Evolutionary conservation across 2,888 invertebrate species (phyloP), one percentile per base, ranked within the genome.

Genomic region (Gymnocheta viridis): DNA sequence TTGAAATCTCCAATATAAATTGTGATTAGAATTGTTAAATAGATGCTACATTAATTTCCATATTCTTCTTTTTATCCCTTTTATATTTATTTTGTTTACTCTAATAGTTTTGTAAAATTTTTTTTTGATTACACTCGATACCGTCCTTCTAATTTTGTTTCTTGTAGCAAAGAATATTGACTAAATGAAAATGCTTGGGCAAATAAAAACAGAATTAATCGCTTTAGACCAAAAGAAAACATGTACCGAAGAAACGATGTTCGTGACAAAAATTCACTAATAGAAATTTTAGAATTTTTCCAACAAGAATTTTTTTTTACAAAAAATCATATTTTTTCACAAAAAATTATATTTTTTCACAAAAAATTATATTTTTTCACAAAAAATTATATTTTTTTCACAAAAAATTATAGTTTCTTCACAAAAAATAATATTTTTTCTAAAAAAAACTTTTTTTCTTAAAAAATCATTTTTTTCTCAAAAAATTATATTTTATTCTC

Each of bases 21-120:
- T 89, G 89, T 87, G 89, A 89, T 89, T 89, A 89, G 89, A 89
- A 89, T 89, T 89, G 89, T 89, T 89, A 89, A 89, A 89, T 88
- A 80, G 79, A 49, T 73, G 24, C 12, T 12, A 44, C 51, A 44
- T 62, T 51, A 17, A 47, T 62, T 47, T 35, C 22, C 38, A 29
- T 22, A 74, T 60, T 27, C 4, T 67, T 80, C 10, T 12, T 44
- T 27, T 32, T 7, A 19, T 19, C 22, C 9, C n/a, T 58, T 51
- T 67, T 82, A 44, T 41, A 41, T 12, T 27, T 27, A n/a, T n/a
- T 5, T 19, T 35, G 60, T 24, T 44, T 19, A 19, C 14, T 7
- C 19, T 67, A 14, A 38, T 35, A 67, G 29, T 56, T 32, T 32
- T 35, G 12, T 47, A 60, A 19, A 47, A 35, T 1, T 32, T 35